phyloP scores from a whole-genome alignment of 2,888 invertebrate genomes.

The Meteorus cinctellus region DNA sequence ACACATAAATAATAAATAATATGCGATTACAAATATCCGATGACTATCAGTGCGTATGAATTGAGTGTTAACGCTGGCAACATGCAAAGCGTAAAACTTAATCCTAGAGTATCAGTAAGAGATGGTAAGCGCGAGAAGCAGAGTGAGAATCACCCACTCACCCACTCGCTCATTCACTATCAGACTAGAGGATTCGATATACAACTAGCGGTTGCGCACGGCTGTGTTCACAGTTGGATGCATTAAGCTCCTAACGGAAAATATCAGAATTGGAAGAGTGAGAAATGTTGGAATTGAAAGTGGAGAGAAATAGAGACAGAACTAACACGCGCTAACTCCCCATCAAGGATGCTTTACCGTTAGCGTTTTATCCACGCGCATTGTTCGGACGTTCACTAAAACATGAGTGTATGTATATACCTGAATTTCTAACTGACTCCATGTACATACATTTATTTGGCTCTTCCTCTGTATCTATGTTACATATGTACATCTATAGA shows the following conservation, averaged over 20 bases:
- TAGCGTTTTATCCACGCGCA: constrained; percentile 38
- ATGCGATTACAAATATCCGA: background rate
- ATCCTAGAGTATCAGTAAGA: background rate
- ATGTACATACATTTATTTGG: constrained; percentile 9
- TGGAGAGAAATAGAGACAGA: constrained; percentile 9
- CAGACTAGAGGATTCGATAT: constrained; percentile 33
- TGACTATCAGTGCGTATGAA: background rate
- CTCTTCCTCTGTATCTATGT: background rate
- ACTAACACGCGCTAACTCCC: constrained; percentile 32
- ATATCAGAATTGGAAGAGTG: constrained; percentile 29
- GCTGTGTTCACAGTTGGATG: constrained; percentile 36
- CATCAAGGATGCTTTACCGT: constrained; percentile 39
- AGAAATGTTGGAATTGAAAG: constrained; percentile 29
- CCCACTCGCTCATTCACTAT: background rate
- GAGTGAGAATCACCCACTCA: background rate
- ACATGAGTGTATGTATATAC: background rate
- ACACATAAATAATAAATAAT: background rate
- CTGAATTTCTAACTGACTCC: background rate
- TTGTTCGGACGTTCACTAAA: constrained; percentile 38
- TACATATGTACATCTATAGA: background rate
- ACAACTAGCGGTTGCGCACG: constrained; percentile 28
- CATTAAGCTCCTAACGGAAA: constrained; percentile 36
- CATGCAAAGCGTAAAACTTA: too few species aligned
- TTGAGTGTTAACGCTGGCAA: background rate
- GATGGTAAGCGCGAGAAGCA: background rate